phyloP scores from a whole-genome alignment of 1,140 invertebrate species.

The Trissolcus basalis region DNA sequence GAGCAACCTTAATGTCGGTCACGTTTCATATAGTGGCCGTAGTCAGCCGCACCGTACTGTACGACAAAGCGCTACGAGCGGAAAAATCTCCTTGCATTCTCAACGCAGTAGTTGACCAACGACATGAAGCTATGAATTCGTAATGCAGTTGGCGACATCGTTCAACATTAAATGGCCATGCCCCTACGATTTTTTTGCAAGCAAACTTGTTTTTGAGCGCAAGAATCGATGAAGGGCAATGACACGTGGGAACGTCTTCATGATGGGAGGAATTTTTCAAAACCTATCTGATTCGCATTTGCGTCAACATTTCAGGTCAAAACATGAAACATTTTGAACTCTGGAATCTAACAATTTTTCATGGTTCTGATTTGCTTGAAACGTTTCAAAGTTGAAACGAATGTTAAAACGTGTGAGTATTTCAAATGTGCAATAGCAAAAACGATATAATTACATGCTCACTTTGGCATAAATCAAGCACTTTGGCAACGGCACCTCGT shows the following conservation, averaged over 20 bases:
- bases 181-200: slow-evolving; percentile 43
- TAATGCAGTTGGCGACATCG: slow-evolving; percentile 59
- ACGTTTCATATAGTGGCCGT: slow-evolving; percentile 63
- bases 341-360: too few species aligned
- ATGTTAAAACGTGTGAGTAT: neutral
- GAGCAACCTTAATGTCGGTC: slow-evolving; percentile 64
- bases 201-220: slow-evolving; percentile 56
- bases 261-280: neutral
- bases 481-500: slow-evolving; percentile 8
- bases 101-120: slow-evolving; percentile 58
- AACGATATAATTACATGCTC: slow-evolving; percentile 33
- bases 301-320: too few species aligned
- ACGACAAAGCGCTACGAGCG: slow-evolving; percentile 54
- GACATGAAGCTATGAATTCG: slow-evolving; percentile 59
- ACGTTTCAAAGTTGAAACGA: too few species aligned
- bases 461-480: slow-evolving; percentile 38
- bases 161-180: slow-evolving; percentile 52
- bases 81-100: slow-evolving; percentile 59
- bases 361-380: too few species aligned
- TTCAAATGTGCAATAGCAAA: slow-evolving; percentile 15
- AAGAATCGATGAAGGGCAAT: slow-evolving; percentile 53
- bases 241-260: slow-evolving; percentile 36
- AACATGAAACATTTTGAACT: too few species aligned
- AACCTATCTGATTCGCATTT: too few species aligned
- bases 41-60: slow-evolving; percentile 48